phyloP scores from a whole-genome alignment of 1,140 invertebrate species.

The Belonocnema kinseyi region DNA sequence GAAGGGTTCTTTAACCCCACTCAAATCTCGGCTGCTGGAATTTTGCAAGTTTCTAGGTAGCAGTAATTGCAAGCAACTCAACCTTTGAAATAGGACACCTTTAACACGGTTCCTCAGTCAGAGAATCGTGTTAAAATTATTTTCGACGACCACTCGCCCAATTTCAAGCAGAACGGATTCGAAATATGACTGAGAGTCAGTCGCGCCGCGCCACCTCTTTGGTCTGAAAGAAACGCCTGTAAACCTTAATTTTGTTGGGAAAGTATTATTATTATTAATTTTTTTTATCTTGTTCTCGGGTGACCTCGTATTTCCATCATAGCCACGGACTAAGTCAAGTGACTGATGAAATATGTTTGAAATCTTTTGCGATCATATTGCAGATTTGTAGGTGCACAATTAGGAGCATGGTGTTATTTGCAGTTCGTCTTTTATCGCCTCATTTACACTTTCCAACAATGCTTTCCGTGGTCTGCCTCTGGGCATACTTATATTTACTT shows the following conservation, averaged over 20 bases:
- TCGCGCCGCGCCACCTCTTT: background rate
- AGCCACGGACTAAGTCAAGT: too few relatives aligned
- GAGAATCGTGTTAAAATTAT: constrained; percentile 28
- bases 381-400: too few relatives aligned
- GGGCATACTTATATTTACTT: too few relatives aligned
- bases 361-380: too few relatives aligned
- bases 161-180: constrained; percentile 20
- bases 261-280: background rate
- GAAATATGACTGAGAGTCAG: constrained; percentile 16
- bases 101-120: constrained; percentile 18
- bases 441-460: too few relatives aligned
- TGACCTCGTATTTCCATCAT: too few relatives aligned
- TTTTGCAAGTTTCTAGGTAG: constrained; percentile 10
- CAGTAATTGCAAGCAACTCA: constrained; percentile 6
- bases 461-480: too few relatives aligned
- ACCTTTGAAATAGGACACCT: constrained; percentile 29
- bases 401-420: too few relatives aligned
- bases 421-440: too few relatives aligned
- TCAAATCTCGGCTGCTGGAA: background rate
- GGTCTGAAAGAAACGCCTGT: background rate
- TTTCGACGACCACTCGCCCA: constrained; percentile 14
- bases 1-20: background rate
- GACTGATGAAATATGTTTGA: too few relatives aligned
- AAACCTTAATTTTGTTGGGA: background rate
- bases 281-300: too few relatives aligned